Base-by-base conservation (phyloP, 2,888 invertebrate genomes). In the Calameuta filiformis region DNA sequence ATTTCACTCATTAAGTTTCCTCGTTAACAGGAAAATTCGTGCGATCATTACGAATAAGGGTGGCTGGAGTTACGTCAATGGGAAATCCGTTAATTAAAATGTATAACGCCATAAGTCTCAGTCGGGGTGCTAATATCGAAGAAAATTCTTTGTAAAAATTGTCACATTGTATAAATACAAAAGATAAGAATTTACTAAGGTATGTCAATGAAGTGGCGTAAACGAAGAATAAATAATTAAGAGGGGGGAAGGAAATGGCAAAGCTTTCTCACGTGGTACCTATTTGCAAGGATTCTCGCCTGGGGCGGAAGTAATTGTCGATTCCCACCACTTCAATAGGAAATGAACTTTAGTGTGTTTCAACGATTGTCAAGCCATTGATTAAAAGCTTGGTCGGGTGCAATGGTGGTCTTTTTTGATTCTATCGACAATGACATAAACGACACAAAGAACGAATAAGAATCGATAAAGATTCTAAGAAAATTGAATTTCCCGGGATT, bases 51-150 rank as follows among this genome's bases (percentile, higher is more conserved):
- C 56, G 56, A 56, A 56, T 56, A 56, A 56, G 56, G 56, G 56
- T 23, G 56, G 56, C 23, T 23, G 56, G 56, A 15, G 56, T 56
- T 56, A 56, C 56, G 56, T 56, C 56, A 56, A 23, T 56, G 56
- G 56, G 23, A 71, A 30, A 34, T 71, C 34, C 33, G 71, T 71
- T 71, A 71, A 71, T 71, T 71, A 71, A 31, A 71, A 71, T 71
- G 31, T 71, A 71, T 71, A 71, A 31, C 33, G 12, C 71, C 12
- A 71, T 71, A 71, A 71, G 31, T 71, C 71, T 31, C 71, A 23
- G 71, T 71, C 71, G 71, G 71, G 71, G 71, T 34, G 12, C 71
- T 34, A 31, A 33, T 71, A 71, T 71, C 15, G 31, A 31, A 31
- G 31, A 31, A 31, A 31, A 33, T 69, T 3, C 69, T 69, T 69